Evolutionary conservation across 2,888 invertebrate genomes (phyloP).

Genomic region (Drosophila nr. perissopoda): DNA sequence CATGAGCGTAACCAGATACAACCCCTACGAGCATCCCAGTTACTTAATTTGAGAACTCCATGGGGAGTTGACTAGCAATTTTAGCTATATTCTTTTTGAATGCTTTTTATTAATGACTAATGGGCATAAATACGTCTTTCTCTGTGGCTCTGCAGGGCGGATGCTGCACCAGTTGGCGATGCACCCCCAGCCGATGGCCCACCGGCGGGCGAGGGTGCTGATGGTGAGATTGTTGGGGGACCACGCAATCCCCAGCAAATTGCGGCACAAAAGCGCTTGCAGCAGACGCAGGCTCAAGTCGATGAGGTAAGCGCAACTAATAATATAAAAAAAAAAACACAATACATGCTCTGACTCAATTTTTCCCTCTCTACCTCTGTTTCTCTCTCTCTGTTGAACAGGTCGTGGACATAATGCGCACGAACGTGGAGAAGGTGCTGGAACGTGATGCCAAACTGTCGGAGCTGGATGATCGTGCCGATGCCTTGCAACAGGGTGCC

Average conservation of each 20-base stretch:
- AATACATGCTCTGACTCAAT: not conserved
- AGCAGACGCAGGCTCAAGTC: slow-evolving; percentile 94
- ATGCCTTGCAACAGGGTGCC: slow-evolving; percentile 96
- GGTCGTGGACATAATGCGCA: slow-evolving; percentile 97
- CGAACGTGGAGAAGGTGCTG: slow-evolving; percentile 97
- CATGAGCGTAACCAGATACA: slow-evolving; percentile 38
- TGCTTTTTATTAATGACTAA: slow-evolving; percentile 37
- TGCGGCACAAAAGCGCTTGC: slow-evolving; percentile 92
- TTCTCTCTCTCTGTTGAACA: slow-evolving; percentile 19
- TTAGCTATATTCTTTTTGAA: not conserved
- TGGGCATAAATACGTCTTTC: slow-evolving; percentile 3
- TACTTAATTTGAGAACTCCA: slow-evolving; percentile 61
- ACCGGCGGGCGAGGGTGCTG: slow-evolving; percentile 88
- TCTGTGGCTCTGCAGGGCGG: slow-evolving; percentile 78
- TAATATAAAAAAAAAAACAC: not conserved
- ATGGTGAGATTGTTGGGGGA: slow-evolving; percentile 92
- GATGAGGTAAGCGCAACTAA: slow-evolving; percentile 87
- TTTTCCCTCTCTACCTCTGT: not conserved
- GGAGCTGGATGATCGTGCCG: slow-evolving; percentile 97
- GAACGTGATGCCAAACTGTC: slow-evolving; percentile 98
- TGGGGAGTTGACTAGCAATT: slow-evolving; percentile 71
- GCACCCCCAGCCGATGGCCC: slow-evolving; percentile 88
- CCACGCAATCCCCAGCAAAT: slow-evolving; percentile 94
- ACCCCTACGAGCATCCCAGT: slow-evolving; percentile 32
- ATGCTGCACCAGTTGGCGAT: slow-evolving; percentile 84